A percentile compares a stretch with the other conserved stretches of the same genome.
These are phyloP conservation scores for Toxonevra muliebris DNA, from an alignment of 2,888 invertebrate genomes.

Conservation along the genomic window DNA sequence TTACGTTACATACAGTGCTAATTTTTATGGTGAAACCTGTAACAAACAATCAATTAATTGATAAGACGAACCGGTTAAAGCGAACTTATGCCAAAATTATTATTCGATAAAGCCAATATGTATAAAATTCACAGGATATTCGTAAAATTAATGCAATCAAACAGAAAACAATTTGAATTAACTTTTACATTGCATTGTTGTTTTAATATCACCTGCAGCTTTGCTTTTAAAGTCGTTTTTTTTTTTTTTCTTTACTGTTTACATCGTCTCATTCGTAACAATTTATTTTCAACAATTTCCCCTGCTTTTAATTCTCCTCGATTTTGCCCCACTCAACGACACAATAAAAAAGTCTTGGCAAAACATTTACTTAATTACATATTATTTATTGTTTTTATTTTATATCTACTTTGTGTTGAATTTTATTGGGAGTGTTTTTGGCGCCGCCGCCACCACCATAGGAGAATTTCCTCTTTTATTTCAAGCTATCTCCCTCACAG, in stretches of 20 bases:
- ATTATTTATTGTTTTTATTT: constrained; percentile 3
- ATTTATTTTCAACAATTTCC: constrained; percentile 17
- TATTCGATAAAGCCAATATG: not conserved
- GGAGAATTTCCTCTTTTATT: constrained; percentile 10
- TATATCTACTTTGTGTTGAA: constrained; percentile 13
- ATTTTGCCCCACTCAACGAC: not conserved
- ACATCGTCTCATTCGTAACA: constrained; percentile 34
- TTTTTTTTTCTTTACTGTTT: constrained; percentile 31
- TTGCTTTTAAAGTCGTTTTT: constrained; percentile 17
- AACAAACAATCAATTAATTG: not conserved
- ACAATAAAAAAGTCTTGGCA: not conserved
- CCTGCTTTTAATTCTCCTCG: not conserved
- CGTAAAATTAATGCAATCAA: too few relatives aligned
- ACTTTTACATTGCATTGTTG: too few relatives aligned
- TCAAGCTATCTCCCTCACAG: not conserved
- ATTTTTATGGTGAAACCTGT: not conserved
- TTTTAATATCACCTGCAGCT: constrained; percentile 1
- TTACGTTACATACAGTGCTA: too few relatives aligned
- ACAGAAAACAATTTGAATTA: too few relatives aligned
- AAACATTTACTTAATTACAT: constrained; percentile 1
- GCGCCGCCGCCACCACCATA: constrained; percentile 24
- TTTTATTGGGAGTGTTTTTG: constrained; percentile 19
- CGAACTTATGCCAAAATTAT: not conserved
- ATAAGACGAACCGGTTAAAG: not conserved
- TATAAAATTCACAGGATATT: too few relatives aligned